These are phyloP conservation scores for Butorides virescens DNA, from an alignment of 2,113 vertebrate genomes.

Conservation along the genomic window DNA sequence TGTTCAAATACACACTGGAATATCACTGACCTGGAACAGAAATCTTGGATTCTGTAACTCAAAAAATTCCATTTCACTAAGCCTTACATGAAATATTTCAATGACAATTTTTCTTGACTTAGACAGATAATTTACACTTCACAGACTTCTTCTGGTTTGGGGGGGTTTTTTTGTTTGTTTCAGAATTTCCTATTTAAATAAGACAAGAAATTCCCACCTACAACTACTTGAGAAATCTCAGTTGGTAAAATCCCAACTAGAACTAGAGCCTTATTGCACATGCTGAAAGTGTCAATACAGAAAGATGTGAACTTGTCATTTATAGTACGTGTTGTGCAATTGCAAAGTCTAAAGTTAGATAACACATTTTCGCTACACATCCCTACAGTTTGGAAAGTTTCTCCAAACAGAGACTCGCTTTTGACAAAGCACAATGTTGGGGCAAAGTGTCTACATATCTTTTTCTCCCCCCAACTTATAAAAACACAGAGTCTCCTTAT, in stretches of 20 bases:
- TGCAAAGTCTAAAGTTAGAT: background rate
- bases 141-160: background rate
- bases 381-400: background rate
- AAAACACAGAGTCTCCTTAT: background rate
- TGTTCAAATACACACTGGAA: background rate
- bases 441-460: background rate
- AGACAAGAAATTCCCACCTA: constrained; percentile 18
- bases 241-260: constrained; percentile 24
- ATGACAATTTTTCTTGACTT: background rate
- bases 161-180: background rate
- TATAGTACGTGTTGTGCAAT: background rate
- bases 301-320: constrained; percentile 21
- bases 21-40: background rate
- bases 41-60: background rate
- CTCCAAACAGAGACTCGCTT: background rate
- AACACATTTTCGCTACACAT: background rate
- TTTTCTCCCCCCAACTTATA: too few relatives aligned
- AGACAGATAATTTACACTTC: background rate
- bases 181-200: background rate
- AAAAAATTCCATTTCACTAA: background rate
- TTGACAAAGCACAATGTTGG: background rate
- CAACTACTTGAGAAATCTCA: constrained; percentile 16
- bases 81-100: background rate
- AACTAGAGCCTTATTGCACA: background rate
- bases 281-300: background rate